Evolutionary conservation across 2,113 vertebrate genomes (phyloP).

Genomic region (Erinaceus europaeus): DNA sequence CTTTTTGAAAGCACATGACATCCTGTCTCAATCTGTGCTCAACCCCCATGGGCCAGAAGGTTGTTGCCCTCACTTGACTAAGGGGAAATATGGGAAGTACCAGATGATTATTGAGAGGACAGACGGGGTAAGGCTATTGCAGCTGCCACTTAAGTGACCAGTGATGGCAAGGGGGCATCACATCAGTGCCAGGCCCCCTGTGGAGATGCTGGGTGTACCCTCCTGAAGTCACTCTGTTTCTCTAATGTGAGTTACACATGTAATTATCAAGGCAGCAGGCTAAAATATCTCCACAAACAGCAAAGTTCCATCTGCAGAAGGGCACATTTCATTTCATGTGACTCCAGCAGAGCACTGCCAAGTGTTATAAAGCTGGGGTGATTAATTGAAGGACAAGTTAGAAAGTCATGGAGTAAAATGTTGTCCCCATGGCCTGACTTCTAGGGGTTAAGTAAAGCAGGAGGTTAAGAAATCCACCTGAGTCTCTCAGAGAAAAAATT

Average conservation of each 20-base stretch:
- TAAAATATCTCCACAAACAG: slow-evolving; percentile 52
- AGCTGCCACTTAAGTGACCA: slow-evolving; percentile 25
- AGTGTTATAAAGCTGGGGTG: neutral
- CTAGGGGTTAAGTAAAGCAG: neutral
- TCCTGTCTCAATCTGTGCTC: slow-evolving; percentile 16
- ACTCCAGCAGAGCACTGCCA: slow-evolving; percentile 10
- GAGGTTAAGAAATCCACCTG: neutral
- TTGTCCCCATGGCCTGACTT: neutral
- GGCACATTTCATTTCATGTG: slow-evolving; percentile 47
- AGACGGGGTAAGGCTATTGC: neutral
- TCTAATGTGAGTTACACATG: slow-evolving; percentile 57
- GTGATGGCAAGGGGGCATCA: neutral
- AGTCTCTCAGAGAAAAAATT: neutral
- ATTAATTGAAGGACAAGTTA: slow-evolving; percentile 48
- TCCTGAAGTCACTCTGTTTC: neutral
- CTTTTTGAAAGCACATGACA: slow-evolving; percentile 14
- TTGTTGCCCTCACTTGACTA: neutral
- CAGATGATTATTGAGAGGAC: neutral
- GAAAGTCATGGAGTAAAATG: neutral
- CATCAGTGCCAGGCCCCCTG: neutral
- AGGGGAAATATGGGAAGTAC: neutral
- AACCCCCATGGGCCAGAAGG: neutral
- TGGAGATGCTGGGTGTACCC: neutral
- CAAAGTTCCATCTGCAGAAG: slow-evolving; percentile 54
- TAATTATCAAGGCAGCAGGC: slow-evolving; percentile 50